These are phyloP conservation scores for Paramormyrops kingsleyae DNA, from an alignment of 2,113 vertebrate species.

Conservation along the genomic window DNA sequence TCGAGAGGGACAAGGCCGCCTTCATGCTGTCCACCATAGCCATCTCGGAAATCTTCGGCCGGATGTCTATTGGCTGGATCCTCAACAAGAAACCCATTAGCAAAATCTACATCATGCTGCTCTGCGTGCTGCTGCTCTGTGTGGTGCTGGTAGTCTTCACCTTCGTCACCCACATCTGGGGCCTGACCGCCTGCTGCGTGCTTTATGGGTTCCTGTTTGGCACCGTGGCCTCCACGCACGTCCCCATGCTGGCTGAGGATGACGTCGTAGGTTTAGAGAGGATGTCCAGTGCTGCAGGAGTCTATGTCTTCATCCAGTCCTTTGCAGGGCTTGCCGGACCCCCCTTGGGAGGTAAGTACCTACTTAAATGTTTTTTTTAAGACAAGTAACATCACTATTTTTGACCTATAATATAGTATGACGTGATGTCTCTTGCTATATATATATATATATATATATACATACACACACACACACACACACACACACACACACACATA, in stretches of 20 bases:
- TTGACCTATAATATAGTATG: too few species aligned
- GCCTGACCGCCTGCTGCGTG: conserved; percentile 74
- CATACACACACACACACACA: too few species aligned
- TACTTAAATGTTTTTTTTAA: neutral
- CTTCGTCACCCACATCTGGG: conserved; percentile 75
- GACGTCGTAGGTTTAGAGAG: conserved; percentile 83
- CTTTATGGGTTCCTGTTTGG: conserved; percentile 85
- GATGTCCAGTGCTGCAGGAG: conserved; percentile 87
- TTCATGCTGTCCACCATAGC: conserved; percentile 84
- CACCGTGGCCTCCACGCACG: conserved; percentile 78
- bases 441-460: too few species aligned
- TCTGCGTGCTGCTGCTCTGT: conserved; percentile 64
- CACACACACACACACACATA: too few species aligned
- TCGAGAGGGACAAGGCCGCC: conserved; percentile 67
- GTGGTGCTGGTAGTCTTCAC: conserved; percentile 78
- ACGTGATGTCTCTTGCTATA: too few species aligned
- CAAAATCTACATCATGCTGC: conserved; percentile 83
- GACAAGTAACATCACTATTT: neutral
- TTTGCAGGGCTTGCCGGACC: conserved; percentile 88
- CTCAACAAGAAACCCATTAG: conserved; percentile 66
- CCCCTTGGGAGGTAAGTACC: conserved; percentile 81
- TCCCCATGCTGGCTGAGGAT: conserved; percentile 88
- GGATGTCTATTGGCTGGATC: conserved; percentile 73
- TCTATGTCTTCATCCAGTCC: conserved; percentile 93
- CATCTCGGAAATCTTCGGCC: conserved; percentile 78